phyloP scores from a whole-genome alignment of 2,113 vertebrate genomes.

The Embiotoca jacksoni region DNA sequence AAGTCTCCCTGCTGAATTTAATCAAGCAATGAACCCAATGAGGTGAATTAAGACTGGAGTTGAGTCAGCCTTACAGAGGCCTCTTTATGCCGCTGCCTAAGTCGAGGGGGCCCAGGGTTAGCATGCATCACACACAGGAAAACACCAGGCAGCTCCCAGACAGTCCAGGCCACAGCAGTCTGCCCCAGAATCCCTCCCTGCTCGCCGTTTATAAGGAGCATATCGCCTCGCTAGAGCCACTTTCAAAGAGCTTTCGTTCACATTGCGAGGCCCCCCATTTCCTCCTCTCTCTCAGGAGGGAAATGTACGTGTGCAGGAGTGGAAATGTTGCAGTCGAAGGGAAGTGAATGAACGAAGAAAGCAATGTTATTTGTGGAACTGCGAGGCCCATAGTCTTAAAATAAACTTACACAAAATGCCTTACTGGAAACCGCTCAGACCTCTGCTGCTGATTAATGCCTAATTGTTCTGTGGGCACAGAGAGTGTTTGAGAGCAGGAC shows the following conservation, averaged over 20 bases:
- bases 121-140: constrained; percentile 81
- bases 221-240: constrained; percentile 61
- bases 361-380: constrained; percentile 79
- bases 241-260: constrained; percentile 76
- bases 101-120: constrained; percentile 68
- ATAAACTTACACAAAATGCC: constrained; percentile 75
- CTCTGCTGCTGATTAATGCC: constrained; percentile 71
- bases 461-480: constrained; percentile 57
- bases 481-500: constrained; percentile 54
- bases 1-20: constrained; percentile 66
- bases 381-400: constrained; percentile 75
- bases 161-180: constrained; percentile 63
- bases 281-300: constrained; percentile 80
- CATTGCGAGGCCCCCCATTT: constrained; percentile 74
- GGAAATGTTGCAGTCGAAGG: constrained; percentile 76
- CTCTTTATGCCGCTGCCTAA: constrained; percentile 74
- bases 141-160: constrained; percentile 75
- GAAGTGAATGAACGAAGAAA: constrained; percentile 74
- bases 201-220: constrained; percentile 65
- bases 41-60: constrained; percentile 72
- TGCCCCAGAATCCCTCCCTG: constrained; percentile 55
- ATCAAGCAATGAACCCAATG: constrained; percentile 76
- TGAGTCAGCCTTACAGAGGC: constrained; percentile 75
- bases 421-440: constrained; percentile 72
- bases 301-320: constrained; percentile 79